Base-by-base conservation (phyloP, 2,113 vertebrate species). In the Tauraco erythrolophus region DNA sequence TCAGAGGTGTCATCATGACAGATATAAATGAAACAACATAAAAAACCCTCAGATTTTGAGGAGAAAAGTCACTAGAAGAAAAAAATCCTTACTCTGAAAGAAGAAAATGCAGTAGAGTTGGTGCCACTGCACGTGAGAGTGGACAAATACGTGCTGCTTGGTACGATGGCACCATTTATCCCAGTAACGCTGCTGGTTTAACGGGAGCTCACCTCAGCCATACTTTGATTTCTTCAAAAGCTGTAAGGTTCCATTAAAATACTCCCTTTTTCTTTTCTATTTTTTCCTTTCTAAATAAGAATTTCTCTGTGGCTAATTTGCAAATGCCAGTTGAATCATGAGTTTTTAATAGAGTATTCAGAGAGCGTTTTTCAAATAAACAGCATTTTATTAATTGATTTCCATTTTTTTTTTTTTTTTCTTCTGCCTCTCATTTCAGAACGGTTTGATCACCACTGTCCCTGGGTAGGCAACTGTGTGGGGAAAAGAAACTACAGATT, bases 401-500 rank as follows among this genome's bases (percentile, higher is more conserved):
- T 96, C 97, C 94, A 96, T 83, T 94, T 94, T 96, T 43, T 41
- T 94, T 94, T 96, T 43, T 41, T 95, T 97, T 97, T 97, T 97
- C 97, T 97, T 98, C 96, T 98, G 92, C 98, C 94, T 98, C 98
- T 98, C 97, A 95, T 98, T 98, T 97, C 99, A 99, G 99, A 99
- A 98, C 99, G 99, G 88, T 99, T 99, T 97, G 99, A 99, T 98
- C 99, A 99, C 98, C 99, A 99, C 98, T 99, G 99, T 98, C 99
- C 99, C 96, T 99, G 99, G 99, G 99, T 99, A 98, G 99, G 99
- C 97, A 99, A 99, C 99, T 99, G 99, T 97, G 99, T 99, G 98
- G 99, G 99, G 97, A 99, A 99, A 98, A 99, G 99, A 98, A 99
- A 99, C 99, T 99, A 99, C 99, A 99, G 99, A 97, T 99, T 99